Conservation (phyloP, 2,113 vertebrate species). For the Carassius auratus region DNA sequence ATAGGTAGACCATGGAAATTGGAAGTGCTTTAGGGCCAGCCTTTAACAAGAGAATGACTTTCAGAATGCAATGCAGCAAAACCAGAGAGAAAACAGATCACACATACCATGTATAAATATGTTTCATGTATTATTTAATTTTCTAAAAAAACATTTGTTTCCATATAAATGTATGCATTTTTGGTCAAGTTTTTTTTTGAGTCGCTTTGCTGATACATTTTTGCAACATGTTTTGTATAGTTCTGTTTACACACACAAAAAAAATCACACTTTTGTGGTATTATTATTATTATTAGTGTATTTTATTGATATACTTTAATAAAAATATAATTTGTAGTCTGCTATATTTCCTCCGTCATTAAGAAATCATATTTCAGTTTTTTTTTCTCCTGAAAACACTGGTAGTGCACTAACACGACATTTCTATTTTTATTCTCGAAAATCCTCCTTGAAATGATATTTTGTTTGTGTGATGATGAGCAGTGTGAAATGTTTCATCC, state of each 20-base stretch:
- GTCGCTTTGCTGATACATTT: no score
- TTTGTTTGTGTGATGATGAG: background rate
- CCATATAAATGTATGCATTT: no score
- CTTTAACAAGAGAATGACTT: conserved; percentile 56
- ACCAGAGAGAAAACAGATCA: conserved; percentile 17
- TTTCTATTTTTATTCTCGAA: background rate
- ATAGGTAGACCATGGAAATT: conserved; percentile 83
- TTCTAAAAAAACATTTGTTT: no score
- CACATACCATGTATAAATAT: background rate
- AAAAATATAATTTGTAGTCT: background rate
- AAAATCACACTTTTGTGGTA: no score
- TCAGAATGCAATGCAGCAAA: conserved; percentile 45
- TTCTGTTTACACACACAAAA: no score
- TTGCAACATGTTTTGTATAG: no score
- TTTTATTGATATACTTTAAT: no score
- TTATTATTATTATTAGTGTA: no score
- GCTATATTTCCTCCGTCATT: background rate
- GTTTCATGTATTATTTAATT: no score
- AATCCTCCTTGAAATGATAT: background rate
- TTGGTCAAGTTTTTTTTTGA: no score
- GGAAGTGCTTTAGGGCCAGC: conserved; percentile 44
- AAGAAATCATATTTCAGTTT: background rate
- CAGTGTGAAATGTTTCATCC: background rate
- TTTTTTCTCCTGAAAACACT: background rate
- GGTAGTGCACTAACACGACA: background rate